A percentile compares a stretch with the other conserved stretches of the same genome.
Evolutionary conservation across 30 jellyfish, hydroid and myxozoan species (phyloP).

Genomic region (Calvadosia cruxmelitensis): DNA sequence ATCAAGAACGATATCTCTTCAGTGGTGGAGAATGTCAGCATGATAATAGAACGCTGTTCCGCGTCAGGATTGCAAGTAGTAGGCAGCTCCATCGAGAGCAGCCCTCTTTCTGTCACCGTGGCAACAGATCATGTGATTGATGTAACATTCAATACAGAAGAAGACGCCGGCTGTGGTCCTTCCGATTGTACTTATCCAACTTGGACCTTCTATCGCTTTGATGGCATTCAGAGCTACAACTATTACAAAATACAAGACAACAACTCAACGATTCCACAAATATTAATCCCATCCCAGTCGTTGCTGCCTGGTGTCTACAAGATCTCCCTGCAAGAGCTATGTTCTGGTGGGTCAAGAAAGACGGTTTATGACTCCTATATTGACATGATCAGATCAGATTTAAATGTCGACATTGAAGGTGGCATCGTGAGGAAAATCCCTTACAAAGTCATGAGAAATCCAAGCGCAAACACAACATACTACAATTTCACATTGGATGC

Average conservation of each 20-base stretch:
- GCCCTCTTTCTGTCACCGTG: background rate
- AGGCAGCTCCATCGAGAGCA: background rate
- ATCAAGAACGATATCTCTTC: background rate
- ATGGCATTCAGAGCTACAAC: background rate
- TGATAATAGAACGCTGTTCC: background rate
- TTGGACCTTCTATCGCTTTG: background rate
- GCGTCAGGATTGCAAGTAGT: background rate
- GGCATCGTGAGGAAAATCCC: slow-evolving; percentile 46
- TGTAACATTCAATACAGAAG: background rate
- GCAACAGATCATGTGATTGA: background rate
- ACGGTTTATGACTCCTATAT: slow-evolving; percentile 27
- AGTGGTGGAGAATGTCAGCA: background rate
- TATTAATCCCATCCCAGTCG: background rate
- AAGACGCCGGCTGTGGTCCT: background rate
- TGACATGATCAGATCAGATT: slow-evolving; percentile 23
- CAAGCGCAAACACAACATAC: too few relatives aligned
- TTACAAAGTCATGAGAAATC: too few relatives aligned
- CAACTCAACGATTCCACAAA: background rate
- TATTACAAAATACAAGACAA: background rate
- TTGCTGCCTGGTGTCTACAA: slow-evolving; percentile 1
- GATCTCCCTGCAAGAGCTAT: background rate
- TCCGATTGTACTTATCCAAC: background rate
- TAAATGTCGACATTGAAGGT: slow-evolving; percentile 40
- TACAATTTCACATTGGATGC: slow-evolving; percentile 36
- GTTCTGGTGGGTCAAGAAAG: slow-evolving; percentile 2